These are phyloP conservation scores for Cheiracanthium punctorium DNA, from an alignment of 2,888 invertebrate species.

Conservation along the genomic window DNA sequence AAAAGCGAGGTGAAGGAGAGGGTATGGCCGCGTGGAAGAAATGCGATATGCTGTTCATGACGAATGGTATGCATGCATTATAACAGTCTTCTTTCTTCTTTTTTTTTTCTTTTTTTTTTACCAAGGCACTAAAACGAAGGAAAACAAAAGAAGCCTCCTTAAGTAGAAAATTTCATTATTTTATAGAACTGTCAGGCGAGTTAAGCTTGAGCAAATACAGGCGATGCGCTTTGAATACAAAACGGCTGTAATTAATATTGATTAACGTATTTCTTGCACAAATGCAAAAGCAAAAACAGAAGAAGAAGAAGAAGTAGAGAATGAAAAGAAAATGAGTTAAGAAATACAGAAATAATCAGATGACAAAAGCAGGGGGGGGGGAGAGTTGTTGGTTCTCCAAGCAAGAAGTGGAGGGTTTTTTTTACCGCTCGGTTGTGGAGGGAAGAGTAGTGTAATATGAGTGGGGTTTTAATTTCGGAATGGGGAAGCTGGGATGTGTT, in stretches of 20 bases:
- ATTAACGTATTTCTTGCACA: slow-evolving; percentile 67
- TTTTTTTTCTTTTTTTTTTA: too few species aligned
- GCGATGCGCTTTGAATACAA: slow-evolving; percentile 64
- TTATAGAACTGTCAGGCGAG: slow-evolving; percentile 67
- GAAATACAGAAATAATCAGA: slow-evolving; percentile 66
- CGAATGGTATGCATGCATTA: slow-evolving; percentile 55
- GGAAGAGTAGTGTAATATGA: slow-evolving; percentile 45
- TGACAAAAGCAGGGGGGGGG: slow-evolving; percentile 56
- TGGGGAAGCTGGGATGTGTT: slow-evolving; percentile 11
- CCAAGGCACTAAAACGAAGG: slow-evolving; percentile 31
- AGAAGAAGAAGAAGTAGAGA: slow-evolving; percentile 35
- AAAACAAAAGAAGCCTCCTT: slow-evolving; percentile 61
- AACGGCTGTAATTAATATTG: slow-evolving; percentile 69
- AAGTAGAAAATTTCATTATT: slow-evolving; percentile 70
- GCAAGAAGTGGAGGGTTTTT: slow-evolving; percentile 17
- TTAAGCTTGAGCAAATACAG: slow-evolving; percentile 69
- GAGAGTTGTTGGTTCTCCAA: too few species aligned
- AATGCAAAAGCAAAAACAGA: slow-evolving; percentile 10
- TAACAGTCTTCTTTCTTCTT: not conserved
- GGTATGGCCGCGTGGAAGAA: slow-evolving; percentile 12
- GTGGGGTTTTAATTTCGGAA: slow-evolving; percentile 13
- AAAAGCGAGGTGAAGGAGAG: slow-evolving; percentile 4
- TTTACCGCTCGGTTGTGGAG: not conserved
- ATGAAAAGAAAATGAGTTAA: slow-evolving; percentile 55
- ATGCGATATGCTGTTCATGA: slow-evolving; percentile 52